A percentile compares a stretch with the other conserved stretches of the same genome.
These are phyloP conservation scores for Octomys mimax DNA, from an alignment of 2,797 vertebrate genomes.

Conservation along the genomic window DNA sequence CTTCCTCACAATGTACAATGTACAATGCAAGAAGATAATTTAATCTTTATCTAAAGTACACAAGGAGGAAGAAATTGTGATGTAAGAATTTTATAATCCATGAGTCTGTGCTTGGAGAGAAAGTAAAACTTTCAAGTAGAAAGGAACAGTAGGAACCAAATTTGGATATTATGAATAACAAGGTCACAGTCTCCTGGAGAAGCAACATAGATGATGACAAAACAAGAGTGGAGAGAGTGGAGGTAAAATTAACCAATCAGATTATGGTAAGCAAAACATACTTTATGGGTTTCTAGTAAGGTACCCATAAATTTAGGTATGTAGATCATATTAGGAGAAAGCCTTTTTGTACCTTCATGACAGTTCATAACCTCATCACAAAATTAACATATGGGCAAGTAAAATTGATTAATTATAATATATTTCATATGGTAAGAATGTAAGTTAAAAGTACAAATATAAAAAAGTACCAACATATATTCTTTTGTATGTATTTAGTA, in stretches of 20 bases:
- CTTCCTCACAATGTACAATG: constrained; percentile 40
- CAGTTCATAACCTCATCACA: neutral
- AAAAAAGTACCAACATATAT: no score
- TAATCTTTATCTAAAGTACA: constrained; percentile 37
- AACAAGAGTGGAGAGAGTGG: neutral
- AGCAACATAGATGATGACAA: neutral
- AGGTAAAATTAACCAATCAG: neutral
- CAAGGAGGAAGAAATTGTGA: constrained; percentile 5
- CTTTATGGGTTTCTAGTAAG: neutral
- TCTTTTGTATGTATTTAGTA: no score
- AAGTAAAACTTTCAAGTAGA: constrained; percentile 23
- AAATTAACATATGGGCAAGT: neutral
- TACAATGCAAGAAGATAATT: constrained; percentile 32
- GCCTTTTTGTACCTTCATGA: neutral
- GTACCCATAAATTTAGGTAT: neutral
- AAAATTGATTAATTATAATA: neutral
- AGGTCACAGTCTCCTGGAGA: neutral
- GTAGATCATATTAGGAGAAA: neutral
- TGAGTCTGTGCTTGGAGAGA: constrained; percentile 40
- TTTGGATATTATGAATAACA: constrained; percentile 3
- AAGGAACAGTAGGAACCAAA: neutral
- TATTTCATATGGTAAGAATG: neutral
- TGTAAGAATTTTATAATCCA: constrained; percentile 23
- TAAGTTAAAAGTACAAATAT: neutral
- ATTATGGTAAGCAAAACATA: neutral